These are phyloP conservation scores for Piaya cayana DNA, from an alignment of 2,113 vertebrate genomes.

Conservation along the genomic window DNA sequence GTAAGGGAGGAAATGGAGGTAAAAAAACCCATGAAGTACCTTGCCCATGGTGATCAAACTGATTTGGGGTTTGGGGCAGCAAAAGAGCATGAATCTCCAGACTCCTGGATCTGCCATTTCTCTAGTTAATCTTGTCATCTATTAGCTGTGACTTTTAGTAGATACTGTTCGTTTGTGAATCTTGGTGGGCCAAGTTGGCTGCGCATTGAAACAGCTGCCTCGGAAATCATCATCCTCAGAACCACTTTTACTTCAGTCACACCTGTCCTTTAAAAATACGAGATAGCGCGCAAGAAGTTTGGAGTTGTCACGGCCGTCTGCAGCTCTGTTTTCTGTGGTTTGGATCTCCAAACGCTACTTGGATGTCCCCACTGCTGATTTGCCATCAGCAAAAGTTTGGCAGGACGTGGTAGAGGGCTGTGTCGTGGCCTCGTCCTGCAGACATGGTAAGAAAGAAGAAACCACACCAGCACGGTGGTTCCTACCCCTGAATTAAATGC, in stretches of 20 bases:
- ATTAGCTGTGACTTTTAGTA: not conserved
- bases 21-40: not conserved
- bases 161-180: not conserved
- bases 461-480: not conserved
- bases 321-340: no score
- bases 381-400: no score
- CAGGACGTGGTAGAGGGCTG: not conserved
- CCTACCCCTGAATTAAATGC: not conserved
- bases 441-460: rapidly evolving
- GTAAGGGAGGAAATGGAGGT: not conserved
- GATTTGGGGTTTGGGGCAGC: not conserved
- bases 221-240: not conserved
- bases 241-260: not conserved
- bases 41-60: not conserved
- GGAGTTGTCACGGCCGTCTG: not conserved
- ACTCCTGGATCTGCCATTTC: not conserved
- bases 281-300: not conserved
- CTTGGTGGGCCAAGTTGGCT: not conserved
- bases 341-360: no score
- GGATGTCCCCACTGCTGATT: no score
- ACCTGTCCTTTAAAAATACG: not conserved
- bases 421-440: rapidly evolving
- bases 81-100: not conserved
- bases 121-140: not conserved
- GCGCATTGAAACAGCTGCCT: not conserved